A percentile compares a stretch with the other conserved stretches of the same genome.
Evolutionary conservation across 2,113 vertebrate genomes (phyloP).

Genomic region (Leptocoma aspasia): DNA sequence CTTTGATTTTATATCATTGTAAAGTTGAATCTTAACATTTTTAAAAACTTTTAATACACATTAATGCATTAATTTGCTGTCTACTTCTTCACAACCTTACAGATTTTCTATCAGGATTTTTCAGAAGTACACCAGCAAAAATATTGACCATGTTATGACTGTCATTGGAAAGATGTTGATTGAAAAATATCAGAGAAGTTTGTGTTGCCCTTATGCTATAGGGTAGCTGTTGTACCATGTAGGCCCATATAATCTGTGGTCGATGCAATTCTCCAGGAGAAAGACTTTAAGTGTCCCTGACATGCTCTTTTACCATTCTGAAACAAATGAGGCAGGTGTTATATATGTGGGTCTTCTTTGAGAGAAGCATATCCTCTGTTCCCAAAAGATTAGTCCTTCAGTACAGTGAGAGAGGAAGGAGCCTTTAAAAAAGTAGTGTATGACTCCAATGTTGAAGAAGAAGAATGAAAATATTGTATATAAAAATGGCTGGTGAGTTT

Average conservation of each 20-base stretch:
- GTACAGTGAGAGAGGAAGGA: not conserved
- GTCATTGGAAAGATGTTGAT: not conserved
- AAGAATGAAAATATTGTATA: not conserved
- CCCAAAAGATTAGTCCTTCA: not conserved
- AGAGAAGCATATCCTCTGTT: not conserved
- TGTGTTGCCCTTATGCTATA: not conserved
- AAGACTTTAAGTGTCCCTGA: not conserved
- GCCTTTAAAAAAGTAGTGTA: not conserved
- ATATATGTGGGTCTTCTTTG: not conserved
- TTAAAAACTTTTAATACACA: not conserved
- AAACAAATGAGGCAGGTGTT: not conserved
- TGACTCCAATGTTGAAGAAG: fast-evolving
- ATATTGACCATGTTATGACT: not conserved
- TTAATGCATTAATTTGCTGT: not conserved
- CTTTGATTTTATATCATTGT: not conserved
- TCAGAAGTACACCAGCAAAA: not conserved
- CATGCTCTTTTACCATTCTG: not conserved
- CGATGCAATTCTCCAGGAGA: not conserved
- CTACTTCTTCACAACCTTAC: not conserved
- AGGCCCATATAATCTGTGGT: not conserved
- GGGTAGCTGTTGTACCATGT: not conserved
- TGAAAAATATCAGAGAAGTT: not conserved
- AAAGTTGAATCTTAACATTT: not conserved
- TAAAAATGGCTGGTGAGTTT: not conserved
- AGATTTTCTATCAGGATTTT: not conserved